phyloP scores from a whole-genome alignment of 1,140 invertebrate genomes.

The Bombus superbus region DNA sequence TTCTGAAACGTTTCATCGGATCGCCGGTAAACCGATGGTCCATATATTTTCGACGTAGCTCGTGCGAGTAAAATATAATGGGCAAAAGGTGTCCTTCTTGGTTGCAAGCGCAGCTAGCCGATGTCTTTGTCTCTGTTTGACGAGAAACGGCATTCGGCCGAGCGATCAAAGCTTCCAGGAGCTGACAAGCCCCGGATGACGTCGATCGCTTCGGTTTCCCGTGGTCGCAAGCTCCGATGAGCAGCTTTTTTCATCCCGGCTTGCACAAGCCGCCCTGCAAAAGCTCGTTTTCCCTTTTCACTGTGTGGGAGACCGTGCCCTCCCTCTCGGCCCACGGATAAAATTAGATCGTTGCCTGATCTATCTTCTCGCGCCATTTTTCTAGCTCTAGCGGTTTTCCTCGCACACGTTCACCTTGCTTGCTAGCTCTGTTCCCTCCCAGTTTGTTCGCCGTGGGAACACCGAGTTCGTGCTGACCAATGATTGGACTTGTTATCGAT shows the following conservation, averaged over 20 bases:
- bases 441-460: not conserved
- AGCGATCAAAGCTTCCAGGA: constrained; percentile 77
- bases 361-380: constrained; percentile 50
- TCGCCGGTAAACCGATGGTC: not conserved
- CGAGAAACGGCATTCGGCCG: constrained; percentile 72
- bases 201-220: constrained; percentile 74
- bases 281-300: constrained; percentile 63
- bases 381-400: constrained; percentile 19
- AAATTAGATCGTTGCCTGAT: constrained; percentile 67
- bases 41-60: constrained; percentile 29
- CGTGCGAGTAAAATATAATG: constrained; percentile 18
- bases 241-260: constrained; percentile 70
- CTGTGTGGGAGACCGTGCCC: constrained; percentile 48
- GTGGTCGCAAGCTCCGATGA: constrained; percentile 72
- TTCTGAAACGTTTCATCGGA: not conserved
- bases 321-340: constrained; percentile 59
- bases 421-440: not conserved
- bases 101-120: constrained; percentile 1
- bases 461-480: not conserved
- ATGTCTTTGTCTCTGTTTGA: constrained; percentile 68
- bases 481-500: not conserved
- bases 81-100: constrained; percentile 31
- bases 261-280: constrained; percentile 58
- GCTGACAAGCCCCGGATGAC: constrained; percentile 71
- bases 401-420: too few relatives aligned